Conservation (phyloP, 2,888 invertebrate genomes). For the Poecilobothrus nobilitatus region DNA sequence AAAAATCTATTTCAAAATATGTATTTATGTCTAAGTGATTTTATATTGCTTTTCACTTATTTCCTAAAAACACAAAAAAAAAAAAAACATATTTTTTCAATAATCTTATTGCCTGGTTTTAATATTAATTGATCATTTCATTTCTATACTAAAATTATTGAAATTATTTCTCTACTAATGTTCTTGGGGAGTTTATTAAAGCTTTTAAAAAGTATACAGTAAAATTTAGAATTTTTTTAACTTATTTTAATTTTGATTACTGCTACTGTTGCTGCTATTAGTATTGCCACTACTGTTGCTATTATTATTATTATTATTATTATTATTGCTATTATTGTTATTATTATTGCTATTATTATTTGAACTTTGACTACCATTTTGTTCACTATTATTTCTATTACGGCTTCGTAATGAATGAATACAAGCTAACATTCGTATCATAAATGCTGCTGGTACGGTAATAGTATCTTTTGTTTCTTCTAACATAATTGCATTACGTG, state of each 20-base stretch:
- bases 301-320: background rate
- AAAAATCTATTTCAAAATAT: too few relatives aligned
- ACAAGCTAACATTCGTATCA: conserved; percentile 67
- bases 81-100: background rate
- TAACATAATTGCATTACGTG: conserved; percentile 71
- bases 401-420: conserved; percentile 53
- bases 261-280: background rate
- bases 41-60: background rate
- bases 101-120: background rate
- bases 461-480: conserved; percentile 81
- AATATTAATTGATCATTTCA: background rate
- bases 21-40: background rate
- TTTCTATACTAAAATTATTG: background rate
- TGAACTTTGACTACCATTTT: background rate
- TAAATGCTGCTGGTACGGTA: conserved; percentile 78
- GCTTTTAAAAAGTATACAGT: background rate
- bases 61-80: background rate
- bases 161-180: background rate
- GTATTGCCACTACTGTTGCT: background rate
- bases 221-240: background rate
- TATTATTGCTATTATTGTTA: background rate
- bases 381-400: conserved; percentile 24
- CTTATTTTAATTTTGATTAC: background rate
- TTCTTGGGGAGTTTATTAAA: background rate
- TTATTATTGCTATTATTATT: background rate